These are phyloP conservation scores for Leptinotarsa defecta DNA, from an alignment of 1,140 invertebrate genomes.

Conservation along the genomic window DNA sequence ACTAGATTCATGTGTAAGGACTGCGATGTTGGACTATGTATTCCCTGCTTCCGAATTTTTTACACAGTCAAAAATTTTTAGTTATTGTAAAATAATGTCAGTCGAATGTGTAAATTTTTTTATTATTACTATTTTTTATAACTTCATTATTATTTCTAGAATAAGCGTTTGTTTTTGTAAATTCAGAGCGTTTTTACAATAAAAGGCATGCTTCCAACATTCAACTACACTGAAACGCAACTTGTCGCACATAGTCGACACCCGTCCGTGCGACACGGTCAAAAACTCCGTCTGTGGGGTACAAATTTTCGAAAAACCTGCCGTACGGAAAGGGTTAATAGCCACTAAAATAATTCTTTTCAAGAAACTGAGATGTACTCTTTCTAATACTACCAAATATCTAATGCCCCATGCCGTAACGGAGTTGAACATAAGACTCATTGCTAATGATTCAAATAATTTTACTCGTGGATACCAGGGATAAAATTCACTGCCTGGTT, in stretches of 20 bases:
- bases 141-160: slow-evolving; percentile 13
- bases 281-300: slow-evolving; percentile 4
- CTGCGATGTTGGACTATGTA: slow-evolving; percentile 39
- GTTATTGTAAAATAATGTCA: slow-evolving; percentile 13
- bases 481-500: no score
- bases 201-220: slow-evolving; percentile 4
- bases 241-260: slow-evolving; percentile 8
- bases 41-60: slow-evolving; percentile 31
- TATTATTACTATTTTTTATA: background rate
- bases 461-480: no score
- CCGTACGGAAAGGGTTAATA: slow-evolving; percentile 15
- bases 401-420: no score
- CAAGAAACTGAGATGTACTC: no score
- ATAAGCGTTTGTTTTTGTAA: slow-evolving; percentile 4
- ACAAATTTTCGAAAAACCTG: background rate
- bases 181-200: background rate
- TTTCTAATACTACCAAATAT: no score
- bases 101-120: background rate
- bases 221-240: slow-evolving; percentile 1
- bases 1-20: slow-evolving; percentile 30
- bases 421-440: no score
- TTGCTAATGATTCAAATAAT: no score
- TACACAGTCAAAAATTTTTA: slow-evolving; percentile 20
- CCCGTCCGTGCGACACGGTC: slow-evolving; percentile 6
- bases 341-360: no score